phyloP scores from a whole-genome alignment of 2,888 invertebrate genomes.

The Adelognathus sp. region DNA sequence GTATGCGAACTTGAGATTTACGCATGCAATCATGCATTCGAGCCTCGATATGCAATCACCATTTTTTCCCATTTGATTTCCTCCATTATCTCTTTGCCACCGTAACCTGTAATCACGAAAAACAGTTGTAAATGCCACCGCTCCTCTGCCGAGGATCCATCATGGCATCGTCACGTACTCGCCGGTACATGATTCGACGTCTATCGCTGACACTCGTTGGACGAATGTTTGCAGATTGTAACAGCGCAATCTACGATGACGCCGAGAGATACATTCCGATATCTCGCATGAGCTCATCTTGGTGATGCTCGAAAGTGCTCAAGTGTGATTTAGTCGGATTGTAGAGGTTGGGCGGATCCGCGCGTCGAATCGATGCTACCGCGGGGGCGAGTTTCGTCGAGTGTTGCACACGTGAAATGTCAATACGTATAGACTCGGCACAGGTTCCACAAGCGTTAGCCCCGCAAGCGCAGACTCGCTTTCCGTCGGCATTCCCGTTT shows the following conservation, averaged over 20 bases:
- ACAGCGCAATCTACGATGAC: constrained; percentile 16
- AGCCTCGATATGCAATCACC: neutral
- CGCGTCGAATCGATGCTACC: neutral
- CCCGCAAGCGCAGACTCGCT: constrained; percentile 19
- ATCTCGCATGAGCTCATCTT: constrained; percentile 21
- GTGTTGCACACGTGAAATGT: neutral
- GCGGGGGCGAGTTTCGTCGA: neutral
- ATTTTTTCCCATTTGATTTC: neutral
- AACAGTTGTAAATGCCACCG: neutral
- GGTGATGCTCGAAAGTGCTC: constrained; percentile 4
- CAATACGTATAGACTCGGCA: neutral
- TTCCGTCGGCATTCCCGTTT: constrained; percentile 67
- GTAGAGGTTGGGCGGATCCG: neutral
- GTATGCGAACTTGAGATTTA: no score
- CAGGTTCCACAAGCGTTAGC: neutral
- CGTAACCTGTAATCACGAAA: neutral
- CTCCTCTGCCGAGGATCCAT: neutral
- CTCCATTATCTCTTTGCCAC: neutral
- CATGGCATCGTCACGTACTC: neutral
- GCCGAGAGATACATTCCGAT: constrained; percentile 12
- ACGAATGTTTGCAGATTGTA: neutral
- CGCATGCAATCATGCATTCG: neutral
- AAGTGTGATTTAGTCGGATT: neutral
- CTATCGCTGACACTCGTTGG: neutral
- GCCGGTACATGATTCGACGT: neutral